Evolutionary conservation across 2,888 invertebrate genomes (phyloP), one percentile per base, ranked within the genome.

Genomic region (Xestia c-nigrum): DNA sequence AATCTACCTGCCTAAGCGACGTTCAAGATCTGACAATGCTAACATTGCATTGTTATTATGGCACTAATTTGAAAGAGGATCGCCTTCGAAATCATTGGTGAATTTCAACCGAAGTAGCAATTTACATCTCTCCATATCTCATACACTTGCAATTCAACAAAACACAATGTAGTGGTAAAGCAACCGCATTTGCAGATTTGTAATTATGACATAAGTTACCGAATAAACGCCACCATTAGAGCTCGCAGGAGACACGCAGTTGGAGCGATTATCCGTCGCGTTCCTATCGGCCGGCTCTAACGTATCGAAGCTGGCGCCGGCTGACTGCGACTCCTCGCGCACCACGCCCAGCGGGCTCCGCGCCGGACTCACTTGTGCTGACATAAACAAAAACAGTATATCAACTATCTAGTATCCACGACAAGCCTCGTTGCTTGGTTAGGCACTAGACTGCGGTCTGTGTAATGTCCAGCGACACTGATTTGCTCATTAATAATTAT

Each of bases 191-290:
- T 16, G n/a, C 24, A 0, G 40, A 43, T 3, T 21, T 5, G 5
- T 31, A 43, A 21, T 31, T 24, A 0, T 71, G n/a, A 19, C 5
- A 40, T 0, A 59, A 96, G 97, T 97, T 95, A 99, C 99, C 89
- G 98, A 98, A 92, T 99, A 99, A 55, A 99, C 98, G 1, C 99
- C 99, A 0, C 99, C 99, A 92, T 99, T 98, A n/a, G 98, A 99
- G 89, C 98, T 98, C 19, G 98, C 98, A 0, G 99, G 99, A 0
- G 99, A 99, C 9, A 98, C 98, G 89, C 99, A 98, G 55, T 97
- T 97, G 0, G 98, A 98, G 63, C 97, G 92, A 9, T 91, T 92
- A 59, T 95, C 96, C 0, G 94, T 92, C 10, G 94, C 92, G 65
- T 95, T 95, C 63, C 97, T 96, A 12, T 92, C 93, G 50, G 97